Evolutionary conservation across 2,797 vertebrate genomes (phyloP).

Genomic region (Rhynchonycteris naso): DNA sequence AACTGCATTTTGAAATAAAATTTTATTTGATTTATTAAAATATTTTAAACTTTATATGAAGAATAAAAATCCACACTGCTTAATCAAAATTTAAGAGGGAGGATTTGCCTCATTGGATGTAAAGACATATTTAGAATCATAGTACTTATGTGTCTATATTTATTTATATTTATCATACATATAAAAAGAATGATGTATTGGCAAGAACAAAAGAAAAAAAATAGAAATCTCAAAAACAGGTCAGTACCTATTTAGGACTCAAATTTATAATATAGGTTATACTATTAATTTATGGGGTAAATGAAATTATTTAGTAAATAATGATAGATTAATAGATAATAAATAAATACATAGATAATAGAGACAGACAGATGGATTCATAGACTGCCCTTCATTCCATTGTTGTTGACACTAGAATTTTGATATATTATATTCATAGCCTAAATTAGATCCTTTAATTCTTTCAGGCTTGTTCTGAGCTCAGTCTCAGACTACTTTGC

Average conservation of each 20-base stretch:
- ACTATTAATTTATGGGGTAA: neutral
- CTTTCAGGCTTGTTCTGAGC: slow-evolving; percentile 88
- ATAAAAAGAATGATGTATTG: neutral
- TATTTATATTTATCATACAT: neutral
- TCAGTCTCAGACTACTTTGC: slow-evolving; percentile 90
- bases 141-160: neutral
- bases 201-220: neutral
- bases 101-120: neutral
- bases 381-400: neutral
- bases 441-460: slow-evolving; percentile 56
- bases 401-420: neutral
- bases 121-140: neutral
- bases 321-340: neutral
- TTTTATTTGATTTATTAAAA: neutral
- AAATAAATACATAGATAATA: neutral
- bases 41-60: neutral
- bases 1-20: neutral
- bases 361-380: neutral
- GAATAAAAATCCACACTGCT: neutral
- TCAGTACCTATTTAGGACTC: neutral
- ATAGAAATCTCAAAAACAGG: neutral
- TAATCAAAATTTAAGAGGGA: neutral
- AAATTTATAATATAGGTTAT: neutral
- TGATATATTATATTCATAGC: neutral
- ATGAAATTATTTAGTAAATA: neutral